Evolutionary conservation across 2,888 invertebrate genomes (phyloP).

Genomic region (Diadegma fenestrale): DNA sequence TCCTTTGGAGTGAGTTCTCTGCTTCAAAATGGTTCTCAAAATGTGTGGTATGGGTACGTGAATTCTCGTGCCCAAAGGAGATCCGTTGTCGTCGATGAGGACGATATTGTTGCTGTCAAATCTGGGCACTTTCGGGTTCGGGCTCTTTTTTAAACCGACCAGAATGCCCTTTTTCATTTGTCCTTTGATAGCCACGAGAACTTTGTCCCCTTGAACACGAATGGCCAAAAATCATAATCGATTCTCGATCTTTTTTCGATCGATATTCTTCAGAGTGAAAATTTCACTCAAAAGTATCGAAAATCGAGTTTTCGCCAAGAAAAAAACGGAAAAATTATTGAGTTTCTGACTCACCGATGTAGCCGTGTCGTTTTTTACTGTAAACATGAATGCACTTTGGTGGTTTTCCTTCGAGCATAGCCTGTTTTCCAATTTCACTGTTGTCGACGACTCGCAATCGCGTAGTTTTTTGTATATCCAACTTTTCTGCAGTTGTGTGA

Average conservation of each 20-base stretch:
- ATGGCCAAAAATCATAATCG: not conserved
- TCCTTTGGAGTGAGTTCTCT: constrained; percentile 92
- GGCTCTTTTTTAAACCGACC: constrained; percentile 94
- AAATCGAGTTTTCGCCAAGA: no score
- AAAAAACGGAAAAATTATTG: not conserved
- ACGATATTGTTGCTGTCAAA: constrained; percentile 99
- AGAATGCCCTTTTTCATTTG: constrained; percentile 97
- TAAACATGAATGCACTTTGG: constrained; percentile 98
- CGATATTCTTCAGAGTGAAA: no score
- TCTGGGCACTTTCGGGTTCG: constrained; percentile 92
- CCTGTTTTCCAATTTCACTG: constrained; percentile 96
- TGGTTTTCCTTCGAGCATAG: constrained; percentile 97
- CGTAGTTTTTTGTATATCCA: constrained; percentile 91
- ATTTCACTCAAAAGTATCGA: not conserved
- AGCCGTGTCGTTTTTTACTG: constrained; percentile 90
- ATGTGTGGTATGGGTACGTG: constrained; percentile 97
- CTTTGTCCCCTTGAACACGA: constrained; percentile 90
- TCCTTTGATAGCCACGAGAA: constrained; percentile 97
- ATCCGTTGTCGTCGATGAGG: constrained; percentile 96
- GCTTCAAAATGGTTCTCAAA: constrained; percentile 93
- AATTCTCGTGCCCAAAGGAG: constrained; percentile 97
- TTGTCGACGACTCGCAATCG: constrained; percentile 98
- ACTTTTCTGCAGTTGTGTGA: constrained; percentile 87
- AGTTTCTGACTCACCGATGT: constrained; percentile 86
- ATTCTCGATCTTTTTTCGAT: not conserved